Base-by-base conservation (phyloP, 2,113 vertebrate species). In the Phrynosoma platyrhinos region DNA sequence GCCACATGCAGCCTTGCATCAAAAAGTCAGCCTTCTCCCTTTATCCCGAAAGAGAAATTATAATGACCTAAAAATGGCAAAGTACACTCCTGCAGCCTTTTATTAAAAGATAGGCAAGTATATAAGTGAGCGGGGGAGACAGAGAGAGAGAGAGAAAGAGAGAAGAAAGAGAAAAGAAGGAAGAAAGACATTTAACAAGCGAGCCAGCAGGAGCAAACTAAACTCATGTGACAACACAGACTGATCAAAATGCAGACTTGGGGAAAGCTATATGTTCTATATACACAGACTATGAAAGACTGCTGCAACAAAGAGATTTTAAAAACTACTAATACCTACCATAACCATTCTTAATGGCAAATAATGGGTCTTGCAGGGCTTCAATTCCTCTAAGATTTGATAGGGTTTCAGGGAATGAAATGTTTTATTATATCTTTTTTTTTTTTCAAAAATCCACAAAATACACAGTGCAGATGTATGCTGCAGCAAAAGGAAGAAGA, bases 261-360 rank as follows among this genome's bases (percentile, higher is more conserved):
- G 94, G 94, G 94, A 93, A 94, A 93, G 87, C 91, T 95, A 86
- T 94, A 95, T 86, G 93, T 93, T 93, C 94, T 4, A 94, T 4
- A 94, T 89, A 93, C 94, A 94, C 81, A 91, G 89, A 93, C 92
- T 94, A 0, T 74, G 82, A 90, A 84, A 93, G 9, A 90, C 89
- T 90, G 93, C 94, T 95, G 93, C 95, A 95, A 96, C 94, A 53
- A 96, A 93, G 94, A 94, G 88, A 97, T 95, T 95, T 94, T 92
- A 97, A 96, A 88, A 96, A 94, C 96, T 96, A 96, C 94, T 91
- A 95, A 96, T 98, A 98, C 98, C 98, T 98, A 99, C 98, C 98
- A 99, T 98, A 98, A 99, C 98, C 98, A 99, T 99, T 98, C 97
- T 99, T 93, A 97, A 97, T 96, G 97, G 96, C 96, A 97, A 96